Evolutionary conservation across 1,140 invertebrate species (phyloP), one percentile per base, ranked within the genome.

Genomic region (Antheraea pernyi): DNA sequence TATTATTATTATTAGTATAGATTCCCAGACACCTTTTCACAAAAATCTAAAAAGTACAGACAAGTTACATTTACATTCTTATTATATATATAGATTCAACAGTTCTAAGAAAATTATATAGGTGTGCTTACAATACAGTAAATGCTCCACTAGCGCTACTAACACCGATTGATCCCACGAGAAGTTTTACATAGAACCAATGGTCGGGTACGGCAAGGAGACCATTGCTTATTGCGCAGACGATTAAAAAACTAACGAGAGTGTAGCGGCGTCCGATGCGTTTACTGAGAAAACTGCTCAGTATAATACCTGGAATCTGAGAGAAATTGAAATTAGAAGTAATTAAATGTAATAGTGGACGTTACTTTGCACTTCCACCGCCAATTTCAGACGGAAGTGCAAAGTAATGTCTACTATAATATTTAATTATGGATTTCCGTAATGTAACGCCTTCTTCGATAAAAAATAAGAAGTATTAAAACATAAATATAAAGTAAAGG

Each of bases 221-320:
- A 0, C 46, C 70, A 48, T 74, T 77, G 65, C 73, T 71, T 11
- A 75, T n/a, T 10, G 65, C 68, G 63, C 72, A 70, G 8, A 77
- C 11, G 63, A 71, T 11, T 11, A 70, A 59, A 39, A 74, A 72
- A 7, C 62, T 65, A 13, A 77, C 71, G 8, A 74, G 8, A 0
- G 74, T 71, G 18, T 46, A 22, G 16, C 68, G 65, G 1, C 79
- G 65, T 7, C 79, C 78, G 36, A 70, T 63, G n/a, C 64, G 60
- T 59, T 74, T 72, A 65, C 66, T 68, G 0, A 74, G 19, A 37
- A 59, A 58, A 1, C 53, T 61, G 13, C 65, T 65, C 5, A 72
- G 16, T 0, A 73, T 10, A 11, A 76, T 95, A 6, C 95, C 95
- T 0, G 95, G 95, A 60, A 96, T 30, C 22, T 30, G 4, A 30